Evolutionary conservation across 2,113 vertebrate genomes (phyloP), one percentile per base, ranked within the genome.

Genomic region (Phylloscopus trochiloides): DNA sequence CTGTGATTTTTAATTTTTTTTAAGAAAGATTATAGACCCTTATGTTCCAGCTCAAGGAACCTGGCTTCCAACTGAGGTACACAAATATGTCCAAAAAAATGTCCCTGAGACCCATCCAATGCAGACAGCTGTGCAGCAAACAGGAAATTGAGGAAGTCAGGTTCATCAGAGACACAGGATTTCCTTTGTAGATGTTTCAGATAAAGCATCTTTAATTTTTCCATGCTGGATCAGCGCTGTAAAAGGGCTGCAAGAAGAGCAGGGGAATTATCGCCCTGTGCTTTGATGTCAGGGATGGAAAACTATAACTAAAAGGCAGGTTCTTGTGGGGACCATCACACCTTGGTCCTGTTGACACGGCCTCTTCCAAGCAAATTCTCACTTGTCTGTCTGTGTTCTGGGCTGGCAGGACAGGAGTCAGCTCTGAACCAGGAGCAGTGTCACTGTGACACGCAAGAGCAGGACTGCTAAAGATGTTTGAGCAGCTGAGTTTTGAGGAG

Each of bases 141-240:
- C 98, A 98, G 98, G 98, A 98, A 98, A 98, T 97, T 98, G 97
- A 98, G 97, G 97, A 98, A 98, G 98, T 96, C 97, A 97, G 97
- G 93, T 97, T 98, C 97, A 97, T 97, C 97, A 90, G 95, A 98
- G 96, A 86, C 90, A 88, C 65, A 96, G 97, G 96, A 98, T 98
- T 98, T 98, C 98, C 97, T 97, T 90, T 2, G 0, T 91, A 95
- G 86, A 97, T 97, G 83, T 93, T 98, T 97, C 93, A 96, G 96
- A 98, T 97, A 96, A 98, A 97, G 42, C 86, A 70, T 82, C 85
- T 95, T 91, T 96, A 94, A 89, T 93, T 96, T 80, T 94, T 97
- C 83, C 75, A 73, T 62, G 17, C 61, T 92, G 92, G 55, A 93
- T 93, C 82, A 77, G 28, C 26, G 75, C 87, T 93, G 31, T 68